These are phyloP conservation scores for Apotomis turbidana DNA, from an alignment of 2,888 invertebrate genomes.

Conservation along the genomic window DNA sequence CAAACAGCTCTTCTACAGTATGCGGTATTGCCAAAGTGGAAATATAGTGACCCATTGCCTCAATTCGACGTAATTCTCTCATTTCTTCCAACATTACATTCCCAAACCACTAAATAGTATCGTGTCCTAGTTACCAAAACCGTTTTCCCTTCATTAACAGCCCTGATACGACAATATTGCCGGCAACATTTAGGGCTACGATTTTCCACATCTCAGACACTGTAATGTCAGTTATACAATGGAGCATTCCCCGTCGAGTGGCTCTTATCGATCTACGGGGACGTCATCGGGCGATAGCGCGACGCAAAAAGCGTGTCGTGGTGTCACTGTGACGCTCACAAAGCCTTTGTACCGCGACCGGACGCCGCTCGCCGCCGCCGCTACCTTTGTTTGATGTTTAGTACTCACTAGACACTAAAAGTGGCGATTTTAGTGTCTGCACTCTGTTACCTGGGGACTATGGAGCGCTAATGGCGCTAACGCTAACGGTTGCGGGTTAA, in stretches of 20 bases:
- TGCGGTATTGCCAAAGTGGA: no score
- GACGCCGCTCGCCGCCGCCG: conserved; percentile 77
- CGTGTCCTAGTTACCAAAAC: conserved; percentile 21
- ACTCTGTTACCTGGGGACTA: conserved; percentile 57
- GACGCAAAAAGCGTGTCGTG: conserved; percentile 79
- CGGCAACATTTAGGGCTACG: conserved; percentile 68
- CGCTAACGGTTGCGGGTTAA: conserved; percentile 29
- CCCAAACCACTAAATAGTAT: no score
- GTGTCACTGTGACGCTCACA: conserved; percentile 75
- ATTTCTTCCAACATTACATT: no score
- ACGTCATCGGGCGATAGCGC: conserved; percentile 82
- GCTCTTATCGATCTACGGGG: conserved; percentile 82
- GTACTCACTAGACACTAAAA: conserved; percentile 72
- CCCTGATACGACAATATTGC: conserved; percentile 34
- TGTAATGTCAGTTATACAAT: conserved; percentile 80
- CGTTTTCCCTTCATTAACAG: conserved; percentile 30
- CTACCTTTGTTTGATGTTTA: conserved; percentile 79
- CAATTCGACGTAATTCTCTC: no score
- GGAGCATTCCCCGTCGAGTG: conserved; percentile 78
- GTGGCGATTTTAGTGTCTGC: conserved; percentile 72
- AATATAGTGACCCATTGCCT: no score
- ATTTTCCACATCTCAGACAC: conserved; percentile 80
- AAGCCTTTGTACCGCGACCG: conserved; percentile 79
- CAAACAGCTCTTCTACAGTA: no score
- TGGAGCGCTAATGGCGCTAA: conserved; percentile 52